Conservation (phyloP, 2,113 vertebrate species). For the Cavia porcellus region DNA sequence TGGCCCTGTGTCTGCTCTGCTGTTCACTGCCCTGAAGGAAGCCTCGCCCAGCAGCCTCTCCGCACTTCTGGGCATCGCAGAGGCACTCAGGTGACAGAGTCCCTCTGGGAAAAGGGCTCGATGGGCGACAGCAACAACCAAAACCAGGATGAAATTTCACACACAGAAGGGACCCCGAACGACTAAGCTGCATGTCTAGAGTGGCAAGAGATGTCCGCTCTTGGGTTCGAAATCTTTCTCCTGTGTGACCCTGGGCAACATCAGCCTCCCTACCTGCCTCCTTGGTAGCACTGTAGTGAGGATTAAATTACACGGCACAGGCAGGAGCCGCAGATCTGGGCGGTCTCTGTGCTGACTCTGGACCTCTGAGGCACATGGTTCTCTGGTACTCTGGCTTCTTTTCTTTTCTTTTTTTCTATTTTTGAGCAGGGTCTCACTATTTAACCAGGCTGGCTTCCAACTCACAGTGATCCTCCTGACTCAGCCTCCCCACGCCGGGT, state of each 20-base stretch:
- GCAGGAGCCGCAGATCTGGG: not conserved
- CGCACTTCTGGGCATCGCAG: not conserved
- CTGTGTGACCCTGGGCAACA: not conserved
- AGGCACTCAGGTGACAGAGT: slow-evolving; percentile 3
- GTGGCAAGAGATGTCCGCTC: not conserved
- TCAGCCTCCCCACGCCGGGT: too few species aligned
- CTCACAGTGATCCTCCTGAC: too few species aligned
- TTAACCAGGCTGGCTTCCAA: too few species aligned
- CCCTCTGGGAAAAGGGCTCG: slow-evolving; percentile 33
- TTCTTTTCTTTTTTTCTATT: not conserved
- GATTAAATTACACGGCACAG: not conserved
- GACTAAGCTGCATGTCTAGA: not conserved
- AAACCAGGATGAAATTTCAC: slow-evolving; percentile 44
- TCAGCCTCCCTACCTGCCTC: not conserved
- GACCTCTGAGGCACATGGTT: not conserved
- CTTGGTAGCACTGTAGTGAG: not conserved
- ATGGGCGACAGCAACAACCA: slow-evolving; percentile 18
- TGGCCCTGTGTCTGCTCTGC: not conserved
- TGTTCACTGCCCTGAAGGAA: slow-evolving; percentile 30
- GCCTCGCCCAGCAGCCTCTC: not conserved
- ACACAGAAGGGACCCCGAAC: not conserved
- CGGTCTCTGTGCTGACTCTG: not conserved
- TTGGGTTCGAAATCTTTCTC: not conserved
- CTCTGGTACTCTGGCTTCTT: not conserved
- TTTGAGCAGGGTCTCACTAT: too few species aligned